Evolutionary conservation across 1,140 invertebrate genomes (phyloP).

Genomic region (Plodia interpunctella): DNA sequence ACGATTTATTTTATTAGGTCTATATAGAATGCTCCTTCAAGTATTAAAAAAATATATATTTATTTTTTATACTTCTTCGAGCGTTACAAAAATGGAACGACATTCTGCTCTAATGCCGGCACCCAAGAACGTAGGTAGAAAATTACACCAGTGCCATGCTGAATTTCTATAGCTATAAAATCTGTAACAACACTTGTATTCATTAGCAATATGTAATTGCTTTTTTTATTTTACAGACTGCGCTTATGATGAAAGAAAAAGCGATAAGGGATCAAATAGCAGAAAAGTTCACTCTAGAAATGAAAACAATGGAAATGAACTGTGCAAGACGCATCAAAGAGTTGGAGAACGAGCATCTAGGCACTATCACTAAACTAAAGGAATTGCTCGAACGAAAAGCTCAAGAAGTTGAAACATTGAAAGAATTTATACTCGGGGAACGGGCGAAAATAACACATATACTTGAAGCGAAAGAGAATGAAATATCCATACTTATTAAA

Average conservation of each 20-base stretch:
- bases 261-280: slow-evolving; percentile 78
- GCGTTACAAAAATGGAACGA: too few relatives aligned
- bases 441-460: slow-evolving; percentile 75
- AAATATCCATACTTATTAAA: slow-evolving; percentile 63
- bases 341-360: slow-evolving; percentile 68
- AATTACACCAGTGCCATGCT: too few relatives aligned
- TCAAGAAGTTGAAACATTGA: slow-evolving; percentile 76
- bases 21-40: too few relatives aligned
- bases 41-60: too few relatives aligned
- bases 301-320: slow-evolving; percentile 74
- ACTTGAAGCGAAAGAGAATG: slow-evolving; percentile 66
- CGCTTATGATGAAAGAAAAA: slow-evolving; percentile 70
- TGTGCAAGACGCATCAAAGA: slow-evolving; percentile 70
- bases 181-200: background rate
- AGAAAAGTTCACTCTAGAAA: slow-evolving; percentile 77
- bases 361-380: slow-evolving; percentile 62
- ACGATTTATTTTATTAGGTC: too few relatives aligned
- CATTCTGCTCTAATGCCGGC: too few relatives aligned
- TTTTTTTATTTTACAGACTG: slow-evolving; percentile 42
- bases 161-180: background rate
- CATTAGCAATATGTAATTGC: background rate
- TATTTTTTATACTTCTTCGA: too few relatives aligned
- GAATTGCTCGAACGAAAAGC: slow-evolving; percentile 75
- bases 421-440: slow-evolving; percentile 77
- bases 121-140: too few relatives aligned